Evolutionary conservation across 2,888 invertebrate genomes (phyloP).

Genomic region (Watsonalla binaria): DNA sequence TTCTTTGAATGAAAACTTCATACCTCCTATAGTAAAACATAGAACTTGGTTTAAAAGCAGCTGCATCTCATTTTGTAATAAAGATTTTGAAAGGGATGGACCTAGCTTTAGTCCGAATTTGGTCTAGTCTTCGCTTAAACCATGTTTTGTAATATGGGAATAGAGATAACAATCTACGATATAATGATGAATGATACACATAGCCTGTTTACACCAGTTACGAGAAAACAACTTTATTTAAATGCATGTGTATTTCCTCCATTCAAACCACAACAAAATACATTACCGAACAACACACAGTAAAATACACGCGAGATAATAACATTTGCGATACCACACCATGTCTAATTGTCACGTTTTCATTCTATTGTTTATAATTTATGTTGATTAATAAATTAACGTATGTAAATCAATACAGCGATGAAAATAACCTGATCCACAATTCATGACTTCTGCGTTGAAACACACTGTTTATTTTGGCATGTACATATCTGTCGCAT

Average conservation of each 20-base stretch:
- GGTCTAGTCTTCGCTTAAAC: too few species aligned
- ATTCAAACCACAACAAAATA: neutral
- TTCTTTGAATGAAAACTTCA: too few species aligned
- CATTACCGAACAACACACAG: neutral
- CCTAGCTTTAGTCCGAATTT: too few species aligned
- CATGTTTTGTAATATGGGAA: too few species aligned
- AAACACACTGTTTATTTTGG: neutral
- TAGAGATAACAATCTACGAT: too few species aligned
- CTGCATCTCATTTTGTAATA: too few species aligned
- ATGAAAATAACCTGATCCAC: too few species aligned
- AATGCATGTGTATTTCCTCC: neutral
- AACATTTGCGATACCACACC: neutral
- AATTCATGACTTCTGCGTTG: neutral
- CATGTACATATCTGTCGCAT: neutral
- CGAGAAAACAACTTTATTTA: neutral
- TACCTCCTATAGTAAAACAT: too few species aligned
- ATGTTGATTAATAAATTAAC: neutral
- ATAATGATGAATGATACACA: too few species aligned
- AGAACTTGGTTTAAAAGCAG: too few species aligned
- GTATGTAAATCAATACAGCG: neutral
- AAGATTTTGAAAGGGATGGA: too few species aligned
- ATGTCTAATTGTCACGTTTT: neutral
- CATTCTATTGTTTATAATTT: neutral
- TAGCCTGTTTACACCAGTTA: too few species aligned
- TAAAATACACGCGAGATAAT: neutral